phyloP scores from a whole-genome alignment of 2,888 invertebrate species.

The Scrobipalpa atriplicella region DNA sequence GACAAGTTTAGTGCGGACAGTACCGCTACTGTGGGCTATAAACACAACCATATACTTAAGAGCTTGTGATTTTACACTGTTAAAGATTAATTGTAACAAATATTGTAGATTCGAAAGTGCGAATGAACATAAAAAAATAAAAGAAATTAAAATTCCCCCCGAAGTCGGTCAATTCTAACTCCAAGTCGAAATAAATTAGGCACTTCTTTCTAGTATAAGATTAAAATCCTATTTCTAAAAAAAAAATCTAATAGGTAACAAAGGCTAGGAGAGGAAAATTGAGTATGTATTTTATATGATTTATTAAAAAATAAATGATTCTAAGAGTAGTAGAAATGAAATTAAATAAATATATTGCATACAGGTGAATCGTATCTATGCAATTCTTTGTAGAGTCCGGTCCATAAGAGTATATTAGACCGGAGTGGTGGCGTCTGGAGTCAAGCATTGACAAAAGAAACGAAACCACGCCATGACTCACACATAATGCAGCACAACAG shows the following conservation, averaged over 20 bases:
- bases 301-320: neutral
- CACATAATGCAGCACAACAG: slow-evolving; percentile 40
- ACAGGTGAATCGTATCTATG: neutral
- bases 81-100: neutral
- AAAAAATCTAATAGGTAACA: too few species aligned
- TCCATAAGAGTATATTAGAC: too few species aligned
- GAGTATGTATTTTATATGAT: too few species aligned
- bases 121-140: too few species aligned
- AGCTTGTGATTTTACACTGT: neutral
- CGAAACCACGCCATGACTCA: slow-evolving; percentile 45
- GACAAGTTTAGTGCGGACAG: slow-evolving; percentile 55
- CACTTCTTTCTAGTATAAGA: too few species aligned
- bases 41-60: neutral
- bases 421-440: slow-evolving; percentile 1
- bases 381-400: neutral
- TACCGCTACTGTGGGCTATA: slow-evolving; percentile 38
- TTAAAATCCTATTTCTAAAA: too few species aligned
- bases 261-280: too few species aligned
- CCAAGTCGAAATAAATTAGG: too few species aligned
- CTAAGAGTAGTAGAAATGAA: neutral
- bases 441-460: slow-evolving; percentile 42
- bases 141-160: too few species aligned
- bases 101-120: neutral
- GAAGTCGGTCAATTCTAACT: too few species aligned
- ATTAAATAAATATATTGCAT: neutral